These are phyloP conservation scores for Aptenodytes forsteri DNA, from an alignment of 2,113 vertebrate genomes.

Conservation along the genomic window DNA sequence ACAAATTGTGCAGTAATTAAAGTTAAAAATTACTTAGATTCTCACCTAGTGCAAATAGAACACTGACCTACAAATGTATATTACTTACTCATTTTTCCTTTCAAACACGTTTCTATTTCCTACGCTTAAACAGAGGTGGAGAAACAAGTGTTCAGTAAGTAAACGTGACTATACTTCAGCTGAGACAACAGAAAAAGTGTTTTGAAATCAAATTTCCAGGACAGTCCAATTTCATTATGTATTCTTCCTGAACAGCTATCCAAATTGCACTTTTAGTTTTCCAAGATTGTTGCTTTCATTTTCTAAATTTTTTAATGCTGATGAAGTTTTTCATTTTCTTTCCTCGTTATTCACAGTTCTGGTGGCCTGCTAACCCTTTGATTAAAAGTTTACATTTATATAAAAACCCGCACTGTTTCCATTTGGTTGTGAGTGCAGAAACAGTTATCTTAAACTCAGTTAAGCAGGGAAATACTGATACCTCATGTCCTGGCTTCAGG, in stretches of 20 bases:
- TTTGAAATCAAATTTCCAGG: not conserved
- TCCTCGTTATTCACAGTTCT: not conserved
- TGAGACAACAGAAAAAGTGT: not conserved
- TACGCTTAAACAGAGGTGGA: not conserved
- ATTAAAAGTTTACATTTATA: not conserved
- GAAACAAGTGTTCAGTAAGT: not conserved
- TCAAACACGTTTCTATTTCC: not conserved
- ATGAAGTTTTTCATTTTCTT: not conserved
- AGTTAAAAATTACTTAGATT: not conserved
- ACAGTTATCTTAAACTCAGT: not conserved
- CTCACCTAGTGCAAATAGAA: not conserved
- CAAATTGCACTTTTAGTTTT: not conserved
- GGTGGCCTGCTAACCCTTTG: not conserved
- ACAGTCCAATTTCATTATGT: not conserved
- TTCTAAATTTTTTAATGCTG: not conserved
- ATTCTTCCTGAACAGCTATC: not conserved
- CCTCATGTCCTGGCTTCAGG: too few relatives aligned
- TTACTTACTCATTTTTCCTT: not conserved
- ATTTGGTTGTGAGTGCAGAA: not conserved
- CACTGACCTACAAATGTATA: not conserved
- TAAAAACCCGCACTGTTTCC: not conserved
- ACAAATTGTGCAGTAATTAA: not conserved
- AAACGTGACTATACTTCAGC: not conserved
- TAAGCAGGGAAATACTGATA: not conserved
- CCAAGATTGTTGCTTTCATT: not conserved